Base-by-base conservation (phyloP, 2,888 invertebrate genomes). In the Trisateles emortualis region DNA sequence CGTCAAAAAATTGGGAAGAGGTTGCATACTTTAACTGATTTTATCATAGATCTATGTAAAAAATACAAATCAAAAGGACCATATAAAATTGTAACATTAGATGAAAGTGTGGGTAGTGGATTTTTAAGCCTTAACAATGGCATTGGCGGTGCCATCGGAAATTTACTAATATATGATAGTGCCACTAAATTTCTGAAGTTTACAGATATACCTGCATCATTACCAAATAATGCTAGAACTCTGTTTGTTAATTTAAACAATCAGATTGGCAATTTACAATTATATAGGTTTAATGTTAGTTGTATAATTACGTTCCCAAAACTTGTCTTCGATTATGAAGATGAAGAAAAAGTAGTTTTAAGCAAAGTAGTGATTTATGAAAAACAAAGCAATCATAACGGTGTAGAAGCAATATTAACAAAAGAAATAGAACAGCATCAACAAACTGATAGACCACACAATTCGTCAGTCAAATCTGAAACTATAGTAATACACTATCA, bases 331-430 rank as follows among this genome's bases (percentile, higher is more conserved):
- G 45, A 52, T 29, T 41, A 40, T 30, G 40, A 14, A 14, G 47
- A 35, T 26, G 17, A 38, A 32, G 56, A 52, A 0, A 48, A 26
- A 35, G 64, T 57, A 17, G 58, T 67, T 36, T 52, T 64, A 35
- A 39, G 39, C 5, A 59, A 52, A 22, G 33, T 68, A 38, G 44
- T 64, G 8, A 52, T 66, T 49, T 64, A 50, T 13, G 43, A 68
- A 0, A 57, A 55, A 13, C 66, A 67, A 45, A 51, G 50, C n/a
- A 50, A 63, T 24, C 57, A 67, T 11, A 32, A 6, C 8, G 29
- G 33, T 0, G 48, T 67, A 2, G 66, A 51, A 19, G 16, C 36
- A 0, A 33, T 43, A 26, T 30, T 61, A 2, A 58, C 56, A 17
- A 17, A 11, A 5, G 61, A 66, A 36, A 55, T 52, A 6, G 52